These are phyloP conservation scores for Spialia ferax DNA, from an alignment of 2,888 invertebrate species.

Conservation along the genomic window DNA sequence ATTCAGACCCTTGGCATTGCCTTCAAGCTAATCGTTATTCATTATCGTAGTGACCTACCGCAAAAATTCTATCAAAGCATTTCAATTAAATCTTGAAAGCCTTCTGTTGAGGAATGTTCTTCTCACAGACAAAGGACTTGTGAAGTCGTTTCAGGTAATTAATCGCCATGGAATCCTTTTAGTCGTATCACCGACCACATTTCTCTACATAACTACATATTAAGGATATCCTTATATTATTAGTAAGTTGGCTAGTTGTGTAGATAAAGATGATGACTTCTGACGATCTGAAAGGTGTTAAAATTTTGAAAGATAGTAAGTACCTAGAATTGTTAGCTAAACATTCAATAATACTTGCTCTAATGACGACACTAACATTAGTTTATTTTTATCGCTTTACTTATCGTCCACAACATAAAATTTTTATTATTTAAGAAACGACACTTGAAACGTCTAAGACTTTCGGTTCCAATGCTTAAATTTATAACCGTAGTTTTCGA, in stretches of 20 bases:
- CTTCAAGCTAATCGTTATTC: slow-evolving; percentile 27
- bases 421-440: not conserved
- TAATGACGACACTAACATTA: no score
- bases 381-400: no score
- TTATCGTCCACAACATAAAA: no score
- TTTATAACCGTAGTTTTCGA: not conserved
- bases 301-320: no score
- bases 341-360: no score
- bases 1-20: slow-evolving; percentile 37
- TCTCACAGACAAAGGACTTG: slow-evolving; percentile 40
- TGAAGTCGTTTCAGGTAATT: slow-evolving; percentile 42
- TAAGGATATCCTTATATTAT: not conserved
- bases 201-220: slow-evolving; percentile 6
- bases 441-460: no score
- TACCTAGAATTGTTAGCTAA: no score
- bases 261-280: not conserved
- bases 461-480: not conserved
- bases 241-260: not conserved
- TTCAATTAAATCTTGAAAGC: slow-evolving; percentile 37
- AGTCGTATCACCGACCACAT: slow-evolving; percentile 37
- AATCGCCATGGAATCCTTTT: slow-evolving; percentile 42
- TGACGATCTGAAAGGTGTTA: no score
- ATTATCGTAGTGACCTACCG: slow-evolving; percentile 51
- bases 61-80: slow-evolving; percentile 54
- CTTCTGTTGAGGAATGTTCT: slow-evolving; percentile 33